These are phyloP conservation scores for Drosophila athabasca DNA, from an alignment of 1,140 invertebrate genomes.

Conservation along the genomic window DNA sequence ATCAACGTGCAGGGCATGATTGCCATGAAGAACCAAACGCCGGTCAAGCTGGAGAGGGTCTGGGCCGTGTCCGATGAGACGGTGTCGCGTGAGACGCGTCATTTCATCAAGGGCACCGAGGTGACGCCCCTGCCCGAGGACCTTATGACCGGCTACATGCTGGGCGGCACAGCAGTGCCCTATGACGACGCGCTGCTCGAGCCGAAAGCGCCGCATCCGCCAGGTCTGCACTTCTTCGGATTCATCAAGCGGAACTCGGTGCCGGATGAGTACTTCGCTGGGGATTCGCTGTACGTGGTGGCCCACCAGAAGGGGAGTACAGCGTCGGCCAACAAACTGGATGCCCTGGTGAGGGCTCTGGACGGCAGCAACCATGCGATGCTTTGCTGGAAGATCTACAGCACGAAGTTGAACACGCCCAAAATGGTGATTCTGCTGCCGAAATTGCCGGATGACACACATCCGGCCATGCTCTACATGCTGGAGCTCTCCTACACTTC, in stretches of 20 bases:
- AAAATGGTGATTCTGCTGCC: conserved; percentile 70
- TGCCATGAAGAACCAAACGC: conserved; percentile 71
- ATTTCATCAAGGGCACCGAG: conserved; percentile 65
- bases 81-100: conserved; percentile 56
- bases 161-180: conserved; percentile 73
- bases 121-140: conserved; percentile 57
- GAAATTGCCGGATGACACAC: conserved; percentile 49
- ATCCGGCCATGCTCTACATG: conserved; percentile 68
- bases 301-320: conserved; percentile 62
- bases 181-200: conserved; percentile 69
- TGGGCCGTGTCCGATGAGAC: conserved; percentile 60
- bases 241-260: conserved; percentile 63
- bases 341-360: conserved; percentile 69
- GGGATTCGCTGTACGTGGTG: conserved; percentile 69
- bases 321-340: conserved; percentile 64
- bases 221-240: conserved; percentile 71
- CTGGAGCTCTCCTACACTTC: conserved; percentile 71
- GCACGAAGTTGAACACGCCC: conserved; percentile 62
- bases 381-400: conserved; percentile 77
- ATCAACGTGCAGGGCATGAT: conserved; percentile 70
- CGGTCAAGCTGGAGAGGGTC: conserved; percentile 67
- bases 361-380: conserved; percentile 48
- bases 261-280: conserved; percentile 70
- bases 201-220: conserved; percentile 38
- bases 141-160: conserved; percentile 77